Evolutionary conservation across 92 coral and sea anemone species (phyloP).

Genomic region (Siderastrea siderea): DNA sequence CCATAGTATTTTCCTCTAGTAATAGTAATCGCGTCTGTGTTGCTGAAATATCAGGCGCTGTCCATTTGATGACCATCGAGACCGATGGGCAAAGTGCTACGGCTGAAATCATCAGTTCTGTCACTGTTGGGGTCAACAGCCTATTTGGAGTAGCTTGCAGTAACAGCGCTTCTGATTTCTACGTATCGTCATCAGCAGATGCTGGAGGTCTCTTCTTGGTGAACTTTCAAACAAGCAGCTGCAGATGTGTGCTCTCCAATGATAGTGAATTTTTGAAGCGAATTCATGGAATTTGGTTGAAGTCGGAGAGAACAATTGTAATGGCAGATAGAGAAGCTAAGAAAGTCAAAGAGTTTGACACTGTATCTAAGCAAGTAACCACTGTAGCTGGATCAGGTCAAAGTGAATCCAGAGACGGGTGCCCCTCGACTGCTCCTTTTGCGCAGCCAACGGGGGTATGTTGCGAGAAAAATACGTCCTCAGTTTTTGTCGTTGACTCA

Average conservation of each 20-base stretch:
- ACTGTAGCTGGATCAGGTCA: slow-evolving; percentile 54
- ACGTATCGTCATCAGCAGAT: slow-evolving; percentile 53
- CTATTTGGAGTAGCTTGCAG: slow-evolving; percentile 38
- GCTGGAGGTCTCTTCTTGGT: slow-evolving; percentile 37
- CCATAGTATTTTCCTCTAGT: slow-evolving; percentile 51
- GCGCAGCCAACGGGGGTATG: slow-evolving; percentile 71
- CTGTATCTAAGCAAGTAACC: slow-evolving; percentile 31
- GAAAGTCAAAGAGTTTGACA: slow-evolving; percentile 51
- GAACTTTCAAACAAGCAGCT: slow-evolving; percentile 43
- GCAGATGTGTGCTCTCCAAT: slow-evolving; percentile 41
- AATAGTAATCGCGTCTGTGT: slow-evolving; percentile 25
- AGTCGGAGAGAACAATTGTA: slow-evolving; percentile 38
- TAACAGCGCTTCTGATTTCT: slow-evolving; percentile 28
- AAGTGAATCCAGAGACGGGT: slow-evolving; percentile 60
- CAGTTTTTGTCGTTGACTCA: slow-evolving; percentile 50
- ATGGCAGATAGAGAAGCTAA: slow-evolving; percentile 67
- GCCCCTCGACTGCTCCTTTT: slow-evolving; percentile 53
- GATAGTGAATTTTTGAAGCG: slow-evolving; percentile 55
- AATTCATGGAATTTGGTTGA: slow-evolving; percentile 49
- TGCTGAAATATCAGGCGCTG: slow-evolving; percentile 53
- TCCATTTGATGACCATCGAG: slow-evolving; percentile 34
- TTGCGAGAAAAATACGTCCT: slow-evolving; percentile 58
- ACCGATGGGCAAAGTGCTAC: slow-evolving; percentile 40
- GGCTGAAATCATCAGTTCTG: slow-evolving; percentile 30
- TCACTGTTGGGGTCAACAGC: slow-evolving; percentile 33